Conservation (phyloP, 2,113 vertebrate genomes). For the Pedionomus torquatus region DNA sequence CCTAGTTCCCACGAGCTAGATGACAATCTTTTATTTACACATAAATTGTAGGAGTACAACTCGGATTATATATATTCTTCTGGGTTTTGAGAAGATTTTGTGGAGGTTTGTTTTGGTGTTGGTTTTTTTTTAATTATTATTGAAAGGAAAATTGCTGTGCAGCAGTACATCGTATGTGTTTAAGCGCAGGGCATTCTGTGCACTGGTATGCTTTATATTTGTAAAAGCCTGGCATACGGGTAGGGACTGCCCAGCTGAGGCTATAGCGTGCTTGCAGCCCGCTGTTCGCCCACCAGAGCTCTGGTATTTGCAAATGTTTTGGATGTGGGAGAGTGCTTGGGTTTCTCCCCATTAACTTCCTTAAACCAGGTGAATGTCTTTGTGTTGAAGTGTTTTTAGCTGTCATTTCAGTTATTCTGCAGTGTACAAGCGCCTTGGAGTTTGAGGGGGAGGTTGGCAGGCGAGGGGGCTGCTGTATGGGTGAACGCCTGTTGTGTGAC, state of each 20-base stretch:
- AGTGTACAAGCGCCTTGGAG: neutral
- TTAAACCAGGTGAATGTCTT: neutral
- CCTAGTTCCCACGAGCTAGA: neutral
- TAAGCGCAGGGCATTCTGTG: neutral
- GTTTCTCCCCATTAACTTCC: neutral
- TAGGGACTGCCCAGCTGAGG: neutral
- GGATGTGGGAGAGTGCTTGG: neutral
- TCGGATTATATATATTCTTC: neutral
- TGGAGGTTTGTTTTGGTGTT: neutral
- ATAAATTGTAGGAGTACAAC: neutral
- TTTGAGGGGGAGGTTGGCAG: neutral
- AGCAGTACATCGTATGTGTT: neutral
- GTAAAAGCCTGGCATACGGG: neutral
- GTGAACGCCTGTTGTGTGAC: neutral
- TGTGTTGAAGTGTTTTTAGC: neutral
- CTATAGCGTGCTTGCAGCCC: neutral
- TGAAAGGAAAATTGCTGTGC: neutral
- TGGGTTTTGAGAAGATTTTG: neutral
- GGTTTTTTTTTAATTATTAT: neutral
- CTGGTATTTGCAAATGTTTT: neutral
- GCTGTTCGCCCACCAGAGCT: neutral
- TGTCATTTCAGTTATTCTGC: neutral
- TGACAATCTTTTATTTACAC: neutral
- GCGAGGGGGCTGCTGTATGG: too few relatives aligned
- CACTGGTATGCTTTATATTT: neutral